phyloP scores from a whole-genome alignment of 2,113 vertebrate genomes.

The Lipophrys pholis region DNA sequence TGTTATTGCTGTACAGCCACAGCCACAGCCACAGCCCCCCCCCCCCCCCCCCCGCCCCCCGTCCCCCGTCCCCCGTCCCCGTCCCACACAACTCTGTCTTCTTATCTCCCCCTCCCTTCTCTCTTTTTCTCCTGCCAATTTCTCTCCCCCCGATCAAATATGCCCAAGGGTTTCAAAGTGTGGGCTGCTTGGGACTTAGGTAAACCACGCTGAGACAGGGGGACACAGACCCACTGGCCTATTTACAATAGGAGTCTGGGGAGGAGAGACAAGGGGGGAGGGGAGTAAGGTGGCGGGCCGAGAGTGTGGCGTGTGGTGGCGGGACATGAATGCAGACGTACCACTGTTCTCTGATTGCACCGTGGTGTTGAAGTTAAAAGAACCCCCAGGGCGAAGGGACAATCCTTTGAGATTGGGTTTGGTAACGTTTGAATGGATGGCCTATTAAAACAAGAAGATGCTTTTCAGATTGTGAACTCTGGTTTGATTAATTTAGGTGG shows the following conservation, averaged over 20 bases:
- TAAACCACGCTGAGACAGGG: slow-evolving; percentile 22
- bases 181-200: slow-evolving; percentile 14
- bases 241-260: slow-evolving; percentile 55
- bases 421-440: slow-evolving; percentile 40
- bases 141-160: neutral
- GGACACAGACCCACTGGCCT: slow-evolving; percentile 62
- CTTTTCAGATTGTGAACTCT: slow-evolving; percentile 20
- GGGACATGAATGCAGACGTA: slow-evolving; percentile 23
- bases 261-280: slow-evolving; percentile 23
- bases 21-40: neutral
- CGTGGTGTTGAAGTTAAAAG: slow-evolving; percentile 42
- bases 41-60: slow-evolving; percentile 20
- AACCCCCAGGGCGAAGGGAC: slow-evolving; percentile 27
- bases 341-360: slow-evolving; percentile 43
- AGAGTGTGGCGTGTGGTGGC: neutral
- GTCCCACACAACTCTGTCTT: slow-evolving; percentile 23
- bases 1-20: slow-evolving; percentile 30
- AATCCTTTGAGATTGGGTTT: slow-evolving; percentile 55
- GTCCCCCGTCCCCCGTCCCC: too few relatives aligned
- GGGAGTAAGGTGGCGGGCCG: slow-evolving; percentile 11
- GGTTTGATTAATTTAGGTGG: slow-evolving; percentile 50
- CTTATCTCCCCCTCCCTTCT: slow-evolving; percentile 36
- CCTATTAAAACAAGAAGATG: slow-evolving; percentile 46
- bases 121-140: slow-evolving; percentile 24
- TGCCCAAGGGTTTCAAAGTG: slow-evolving; percentile 51